Evolutionary conservation across 2,888 invertebrate species (phyloP).

Genomic region (Noctua pronuba): DNA sequence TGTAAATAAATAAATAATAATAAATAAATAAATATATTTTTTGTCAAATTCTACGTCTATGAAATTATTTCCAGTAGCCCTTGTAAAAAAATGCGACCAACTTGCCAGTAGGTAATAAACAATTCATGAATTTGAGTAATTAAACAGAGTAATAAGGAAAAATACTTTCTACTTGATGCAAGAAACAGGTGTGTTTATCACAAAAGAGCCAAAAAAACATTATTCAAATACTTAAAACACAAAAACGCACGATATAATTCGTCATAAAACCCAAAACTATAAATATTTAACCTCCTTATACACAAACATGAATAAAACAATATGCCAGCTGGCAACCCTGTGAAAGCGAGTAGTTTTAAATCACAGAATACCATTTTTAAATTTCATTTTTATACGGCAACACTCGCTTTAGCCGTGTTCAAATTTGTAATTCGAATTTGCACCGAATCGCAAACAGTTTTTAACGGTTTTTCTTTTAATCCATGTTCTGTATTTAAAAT

Average conservation of each 20-base stretch:
- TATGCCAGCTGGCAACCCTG: conserved; percentile 61
- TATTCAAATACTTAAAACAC: conserved; percentile 16
- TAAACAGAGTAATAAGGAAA: background rate
- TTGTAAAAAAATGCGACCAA: background rate
- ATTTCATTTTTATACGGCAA: conserved; percentile 70
- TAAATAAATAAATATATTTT: no score
- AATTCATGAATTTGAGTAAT: background rate
- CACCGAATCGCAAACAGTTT: conserved; percentile 68
- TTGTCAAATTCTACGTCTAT: background rate
- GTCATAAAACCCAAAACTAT: conserved; percentile 48
- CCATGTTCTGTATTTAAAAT: conserved; percentile 63
- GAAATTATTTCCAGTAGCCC: background rate
- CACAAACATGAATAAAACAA: conserved; percentile 64
- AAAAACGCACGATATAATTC: conserved; percentile 45
- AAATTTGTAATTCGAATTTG: conserved; percentile 73
- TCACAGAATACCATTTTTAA: conserved; percentile 66
- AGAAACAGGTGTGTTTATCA: background rate
- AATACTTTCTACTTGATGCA: background rate
- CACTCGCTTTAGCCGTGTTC: conserved; percentile 70
- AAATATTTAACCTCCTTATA: conserved; percentile 55
- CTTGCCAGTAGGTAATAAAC: background rate
- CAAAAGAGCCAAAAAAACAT: background rate
- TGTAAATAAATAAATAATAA: no score
- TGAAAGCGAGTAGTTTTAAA: conserved; percentile 67
- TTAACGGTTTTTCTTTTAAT: conserved; percentile 65